Base-by-base conservation (phyloP, 2,888 invertebrate species). In the Terebella lapidaria region DNA sequence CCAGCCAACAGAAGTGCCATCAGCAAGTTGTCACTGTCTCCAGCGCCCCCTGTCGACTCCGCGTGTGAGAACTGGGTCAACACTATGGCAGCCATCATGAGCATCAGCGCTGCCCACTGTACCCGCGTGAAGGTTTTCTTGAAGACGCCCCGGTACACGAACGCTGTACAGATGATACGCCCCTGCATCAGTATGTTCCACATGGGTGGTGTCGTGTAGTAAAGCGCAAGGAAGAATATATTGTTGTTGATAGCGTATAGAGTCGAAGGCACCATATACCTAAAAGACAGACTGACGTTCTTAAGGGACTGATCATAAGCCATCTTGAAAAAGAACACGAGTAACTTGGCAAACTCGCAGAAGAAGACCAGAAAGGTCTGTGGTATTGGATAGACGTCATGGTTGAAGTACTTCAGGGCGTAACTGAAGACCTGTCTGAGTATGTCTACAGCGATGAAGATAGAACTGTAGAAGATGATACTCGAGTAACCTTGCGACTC, bases 161-260 rank as follows among this genome's bases (percentile, higher is more conserved):
- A 25, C 15, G 62, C 62, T 2, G 60, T 62, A 52, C 59, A 60
- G 22, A 60, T 29, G 15, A 62, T 46, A 15, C 62, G 54, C 26
- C 47, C 45, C 54, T 62, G 62, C 0, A 56, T 54, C n/a, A 62
- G 45, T 20, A 57, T 57, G 46, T 57, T 64, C 64, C 64, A 64
- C 18, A 64, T 27, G 2, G 64, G 64, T n/a, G 64, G 64, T 5
- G 64, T 64, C 25, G 61, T 58, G 52, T 59, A 64, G 51, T 62
- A 46, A 49, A 64, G 30, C 20, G 61, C 64, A 47, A 52, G 52
- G 54, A 59, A 62, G 54, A 56, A 62, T 4, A 64, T 56, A 27
- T 64, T 64, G 45, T 59, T 61, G 56, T 64, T 64, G 57, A 64
- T 61, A 54, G 64, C 64, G 52, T 62, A 64, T 5, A 61, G 49